Evolutionary conservation across 2,797 vertebrate genomes (phyloP), one percentile per base, ranked within the genome.

Genomic region (Eulemur albifrons): DNA sequence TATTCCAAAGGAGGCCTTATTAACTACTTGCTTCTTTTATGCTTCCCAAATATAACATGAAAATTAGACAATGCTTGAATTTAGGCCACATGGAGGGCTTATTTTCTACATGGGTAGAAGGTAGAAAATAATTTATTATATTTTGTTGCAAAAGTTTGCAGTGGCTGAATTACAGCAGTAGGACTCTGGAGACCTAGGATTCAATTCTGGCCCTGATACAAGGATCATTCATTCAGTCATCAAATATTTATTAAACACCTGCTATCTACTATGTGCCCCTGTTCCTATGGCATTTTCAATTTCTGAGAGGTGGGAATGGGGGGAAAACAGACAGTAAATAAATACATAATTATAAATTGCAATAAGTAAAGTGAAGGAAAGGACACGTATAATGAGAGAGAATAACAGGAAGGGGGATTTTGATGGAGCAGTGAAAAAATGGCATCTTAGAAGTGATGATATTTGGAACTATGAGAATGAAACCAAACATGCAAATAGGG

Each of bases 161-260:
- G 27, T 15, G 32, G n/a, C 23, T 57, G 5, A 76, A 4, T 25
- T 43, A 50, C 25, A 57, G 17, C 7, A 45, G 7, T 67, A 85
- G 32, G 45, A 85, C 88, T 77, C 32, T 85, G 32, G 40, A 94
- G 10, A 86, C n/a, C 8, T 45, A 38, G 18, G 35, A n/a, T 76
- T 94, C 15, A 1, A 7, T 88, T 90, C 4, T 57, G 72, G 63
- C 5, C 14, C 38, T 40, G 18, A 88, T 12, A 38, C 21, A 40
- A 63, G 18, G 30, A 48, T 77, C 38, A 92, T 84, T 65, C 40
- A 86, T 25, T 77, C n/a, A 69, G 38, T 81, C 81, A 90, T 23
- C 43, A 95, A 88, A 73, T 80, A 80, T 70, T 93, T 76, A 94
- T 65, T 75, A 86, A 82, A 88, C 10, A 63, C 13, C 40, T 96